phyloP scores from a whole-genome alignment of 2,888 invertebrate genomes.

The Drosophila prostipennis region DNA sequence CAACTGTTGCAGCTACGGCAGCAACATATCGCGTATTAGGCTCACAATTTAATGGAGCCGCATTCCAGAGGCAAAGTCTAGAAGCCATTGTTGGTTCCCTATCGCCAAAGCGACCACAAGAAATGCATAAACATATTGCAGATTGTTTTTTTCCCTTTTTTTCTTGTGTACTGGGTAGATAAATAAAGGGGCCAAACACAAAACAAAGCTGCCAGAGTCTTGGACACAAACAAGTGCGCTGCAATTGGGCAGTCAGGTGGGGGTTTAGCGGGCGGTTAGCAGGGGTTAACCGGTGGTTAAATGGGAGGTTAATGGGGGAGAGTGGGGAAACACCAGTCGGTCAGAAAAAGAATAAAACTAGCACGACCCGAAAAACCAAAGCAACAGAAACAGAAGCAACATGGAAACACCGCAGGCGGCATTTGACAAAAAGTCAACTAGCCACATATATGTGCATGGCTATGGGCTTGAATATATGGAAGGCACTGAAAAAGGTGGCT shows the following conservation, averaged over 20 bases:
- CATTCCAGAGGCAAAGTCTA: constrained; percentile 62
- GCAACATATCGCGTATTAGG: constrained; percentile 65
- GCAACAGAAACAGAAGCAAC: constrained; percentile 53
- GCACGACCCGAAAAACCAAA: constrained; percentile 33
- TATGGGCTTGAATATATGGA: constrained; percentile 7
- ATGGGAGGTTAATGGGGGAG: constrained; percentile 3
- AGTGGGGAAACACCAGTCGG: not conserved
- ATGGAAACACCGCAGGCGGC: constrained; percentile 52
- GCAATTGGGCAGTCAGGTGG: not conserved
- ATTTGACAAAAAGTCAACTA: constrained; percentile 46
- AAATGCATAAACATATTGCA: constrained; percentile 73
- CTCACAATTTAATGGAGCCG: constrained; percentile 76
- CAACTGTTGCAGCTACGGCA: constrained; percentile 14
- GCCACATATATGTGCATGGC: constrained; percentile 6
- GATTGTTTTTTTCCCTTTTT: constrained; percentile 28
- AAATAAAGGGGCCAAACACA: constrained; percentile 42
- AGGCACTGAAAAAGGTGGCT: constrained; percentile 2
- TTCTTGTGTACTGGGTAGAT: constrained; percentile 7
- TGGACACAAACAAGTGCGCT: constrained; percentile 33
- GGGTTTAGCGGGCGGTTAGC: not conserved
- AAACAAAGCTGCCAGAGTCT: constrained; percentile 31
- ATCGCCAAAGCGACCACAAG: constrained; percentile 73
- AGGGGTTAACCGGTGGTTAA: constrained; percentile 8
- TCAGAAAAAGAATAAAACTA: constrained; percentile 12
- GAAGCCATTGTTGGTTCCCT: constrained; percentile 59